A percentile compares a stretch with the other conserved stretches of the same genome.
phyloP scores from a whole-genome alignment of 2,888 invertebrate genomes.

The Pyrochroa serraticornis region DNA sequence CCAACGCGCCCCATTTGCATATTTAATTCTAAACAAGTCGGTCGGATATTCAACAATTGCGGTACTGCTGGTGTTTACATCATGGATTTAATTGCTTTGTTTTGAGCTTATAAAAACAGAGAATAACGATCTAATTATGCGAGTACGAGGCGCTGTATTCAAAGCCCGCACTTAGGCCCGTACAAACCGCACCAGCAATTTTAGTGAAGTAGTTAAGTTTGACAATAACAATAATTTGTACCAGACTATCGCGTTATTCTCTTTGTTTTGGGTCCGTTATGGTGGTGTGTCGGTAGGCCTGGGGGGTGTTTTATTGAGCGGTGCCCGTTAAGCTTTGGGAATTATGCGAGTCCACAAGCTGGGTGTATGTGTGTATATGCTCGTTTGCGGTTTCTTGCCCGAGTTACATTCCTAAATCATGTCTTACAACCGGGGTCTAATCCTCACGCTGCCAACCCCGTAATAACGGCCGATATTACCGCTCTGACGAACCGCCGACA shows the following conservation, averaged over 20 bases:
- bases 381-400: slow-evolving; percentile 33
- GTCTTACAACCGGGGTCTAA: slow-evolving; percentile 32
- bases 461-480: slow-evolving; percentile 25
- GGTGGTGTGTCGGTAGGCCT: slow-evolving; percentile 35
- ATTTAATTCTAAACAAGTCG: slow-evolving; percentile 11
- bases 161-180: neutral
- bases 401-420: slow-evolving; percentile 39
- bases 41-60: slow-evolving; percentile 3
- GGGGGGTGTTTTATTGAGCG: slow-evolving; percentile 40
- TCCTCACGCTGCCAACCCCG: slow-evolving; percentile 24
- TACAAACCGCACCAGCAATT: slow-evolving; percentile 16
- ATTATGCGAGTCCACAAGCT: slow-evolving; percentile 42
- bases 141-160: slow-evolving; percentile 12
- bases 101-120: slow-evolving; percentile 30
- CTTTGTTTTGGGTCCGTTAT: slow-evolving; percentile 41
- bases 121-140: slow-evolving; percentile 30
- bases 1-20: too few species aligned
- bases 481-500: slow-evolving; percentile 31
- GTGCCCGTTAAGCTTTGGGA: slow-evolving; percentile 39
- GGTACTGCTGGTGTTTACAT: slow-evolving; percentile 15
- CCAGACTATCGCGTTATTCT: slow-evolving; percentile 36
- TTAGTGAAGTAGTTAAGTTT: slow-evolving; percentile 35
- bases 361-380: slow-evolving; percentile 30
- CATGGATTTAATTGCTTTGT: slow-evolving; percentile 34
- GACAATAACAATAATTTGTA: slow-evolving; percentile 43